Evolutionary conservation across 2,888 invertebrate species (phyloP).

Genomic region (Actias luna): DNA sequence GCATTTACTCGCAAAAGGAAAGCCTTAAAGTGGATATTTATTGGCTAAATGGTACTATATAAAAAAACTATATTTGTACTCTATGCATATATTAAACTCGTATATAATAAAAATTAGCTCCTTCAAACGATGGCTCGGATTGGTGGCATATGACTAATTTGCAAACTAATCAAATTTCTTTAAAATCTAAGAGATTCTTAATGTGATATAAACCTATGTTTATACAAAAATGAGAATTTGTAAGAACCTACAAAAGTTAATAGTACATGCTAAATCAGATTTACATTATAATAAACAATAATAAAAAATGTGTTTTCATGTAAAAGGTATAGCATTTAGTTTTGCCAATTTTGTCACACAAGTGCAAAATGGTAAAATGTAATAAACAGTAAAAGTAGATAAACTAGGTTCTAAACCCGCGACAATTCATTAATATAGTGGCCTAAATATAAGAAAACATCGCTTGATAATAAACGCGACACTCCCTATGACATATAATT

Average conservation of each 20-base stretch:
- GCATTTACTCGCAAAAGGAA: background rate
- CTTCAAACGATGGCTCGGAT: slow-evolving; percentile 74
- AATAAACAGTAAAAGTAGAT: background rate
- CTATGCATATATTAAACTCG: slow-evolving; percentile 20
- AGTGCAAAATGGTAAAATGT: background rate
- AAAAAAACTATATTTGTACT: slow-evolving; percentile 26
- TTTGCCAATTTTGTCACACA: too few species aligned
- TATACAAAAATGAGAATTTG: background rate
- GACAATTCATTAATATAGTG: background rate
- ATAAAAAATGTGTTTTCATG: too few species aligned
- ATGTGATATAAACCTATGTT: slow-evolving; percentile 34
- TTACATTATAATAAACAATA: too few species aligned
- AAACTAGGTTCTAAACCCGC: background rate
- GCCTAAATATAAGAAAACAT: too few species aligned
- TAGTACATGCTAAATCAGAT: too few species aligned
- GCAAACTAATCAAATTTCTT: slow-evolving; percentile 28
- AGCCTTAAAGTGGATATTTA: background rate
- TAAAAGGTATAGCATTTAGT: too few species aligned
- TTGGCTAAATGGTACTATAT: slow-evolving; percentile 8
- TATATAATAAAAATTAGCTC: slow-evolving; percentile 39
- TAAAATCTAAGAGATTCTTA: slow-evolving; percentile 47
- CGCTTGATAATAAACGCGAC: too few species aligned
- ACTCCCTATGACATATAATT: too few species aligned
- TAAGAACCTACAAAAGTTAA: too few species aligned
- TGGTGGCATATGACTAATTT: slow-evolving; percentile 43